Percentiles rank a stretch among this genome's conserved stretches.
Evolutionary conservation across 2,113 vertebrate genomes (phyloP).

Genomic region (Phoxinus phoxinus): DNA sequence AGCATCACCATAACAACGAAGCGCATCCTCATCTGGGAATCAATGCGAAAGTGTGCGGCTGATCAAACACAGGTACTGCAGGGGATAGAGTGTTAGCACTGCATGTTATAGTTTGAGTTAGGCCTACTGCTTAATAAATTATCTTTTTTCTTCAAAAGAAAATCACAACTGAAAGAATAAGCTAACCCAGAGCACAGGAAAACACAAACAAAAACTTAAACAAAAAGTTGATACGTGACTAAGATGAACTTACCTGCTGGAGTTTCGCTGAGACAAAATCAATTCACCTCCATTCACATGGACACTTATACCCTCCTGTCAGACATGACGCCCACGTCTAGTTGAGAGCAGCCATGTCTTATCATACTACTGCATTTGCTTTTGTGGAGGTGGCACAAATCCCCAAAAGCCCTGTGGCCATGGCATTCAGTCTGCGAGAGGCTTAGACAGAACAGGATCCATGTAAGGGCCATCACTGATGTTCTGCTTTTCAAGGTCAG

Average conservation of each 20-base stretch:
- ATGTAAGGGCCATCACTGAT: constrained; percentile 30
- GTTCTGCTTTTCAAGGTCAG: constrained; percentile 62
- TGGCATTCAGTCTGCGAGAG: constrained; percentile 56
- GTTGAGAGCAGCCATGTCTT: constrained; percentile 31
- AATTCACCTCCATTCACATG: constrained; percentile 39
- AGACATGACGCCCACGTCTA: constrained; percentile 42
- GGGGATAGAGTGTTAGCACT: not conserved
- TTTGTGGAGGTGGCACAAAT: constrained; percentile 69
- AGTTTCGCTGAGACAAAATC: constrained; percentile 56
- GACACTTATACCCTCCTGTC: constrained; percentile 54
- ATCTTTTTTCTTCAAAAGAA: not conserved
- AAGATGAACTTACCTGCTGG: constrained; percentile 44
- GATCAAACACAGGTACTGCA: not conserved
- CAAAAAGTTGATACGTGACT: not conserved
- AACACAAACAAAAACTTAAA: not conserved
- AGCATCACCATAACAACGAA: constrained; percentile 45
- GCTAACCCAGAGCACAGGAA: not conserved
- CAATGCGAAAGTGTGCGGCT: not conserved
- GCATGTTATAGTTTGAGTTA: not conserved
- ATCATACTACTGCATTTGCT: constrained; percentile 44
- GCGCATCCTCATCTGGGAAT: constrained; percentile 49
- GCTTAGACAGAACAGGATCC: constrained; percentile 46
- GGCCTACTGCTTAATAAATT: not conserved
- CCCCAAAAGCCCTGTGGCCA: constrained; percentile 68
- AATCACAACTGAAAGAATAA: not conserved